phyloP scores from a whole-genome alignment of 2,797 vertebrate genomes.

The Sciurus carolinensis region DNA sequence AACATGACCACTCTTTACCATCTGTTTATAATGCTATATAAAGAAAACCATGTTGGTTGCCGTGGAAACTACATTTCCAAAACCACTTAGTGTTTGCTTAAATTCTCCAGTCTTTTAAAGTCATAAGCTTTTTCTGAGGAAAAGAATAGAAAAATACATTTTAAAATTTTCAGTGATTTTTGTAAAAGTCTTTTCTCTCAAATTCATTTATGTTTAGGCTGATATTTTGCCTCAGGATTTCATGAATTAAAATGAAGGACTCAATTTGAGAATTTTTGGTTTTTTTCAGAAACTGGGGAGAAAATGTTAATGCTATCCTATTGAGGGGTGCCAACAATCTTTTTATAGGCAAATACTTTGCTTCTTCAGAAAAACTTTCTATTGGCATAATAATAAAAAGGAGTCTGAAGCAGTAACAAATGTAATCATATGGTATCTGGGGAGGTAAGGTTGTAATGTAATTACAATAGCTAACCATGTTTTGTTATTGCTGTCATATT shows the following conservation, averaged over 20 bases:
- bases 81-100: slow-evolving; percentile 91
- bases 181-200: slow-evolving; percentile 74
- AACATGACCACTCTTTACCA: slow-evolving; percentile 92
- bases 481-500: slow-evolving; percentile 45
- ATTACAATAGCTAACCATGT: background rate
- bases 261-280: slow-evolving; percentile 72
- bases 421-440: background rate
- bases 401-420: slow-evolving; percentile 51
- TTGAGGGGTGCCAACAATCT: slow-evolving; percentile 56
- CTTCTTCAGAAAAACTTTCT: slow-evolving; percentile 66
- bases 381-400: slow-evolving; percentile 20
- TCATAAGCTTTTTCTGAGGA: slow-evolving; percentile 84
- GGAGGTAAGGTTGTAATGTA: slow-evolving; percentile 53
- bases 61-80: slow-evolving; percentile 90
- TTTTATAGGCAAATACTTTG: slow-evolving; percentile 68
- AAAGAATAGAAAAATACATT: slow-evolving; percentile 82
- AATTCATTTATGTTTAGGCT: slow-evolving; percentile 71
- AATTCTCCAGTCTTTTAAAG: slow-evolving; percentile 89
- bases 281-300: slow-evolving; percentile 69
- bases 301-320: slow-evolving; percentile 50
- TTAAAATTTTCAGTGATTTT: slow-evolving; percentile 80
- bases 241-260: slow-evolving; percentile 58
- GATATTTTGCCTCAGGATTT: slow-evolving; percentile 73
- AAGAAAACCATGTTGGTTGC: slow-evolving; percentile 91
- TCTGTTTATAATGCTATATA: slow-evolving; percentile 94